Evolutionary conservation across 1,140 invertebrate genomes (phyloP).

Genomic region (Ceratina australensis): DNA sequence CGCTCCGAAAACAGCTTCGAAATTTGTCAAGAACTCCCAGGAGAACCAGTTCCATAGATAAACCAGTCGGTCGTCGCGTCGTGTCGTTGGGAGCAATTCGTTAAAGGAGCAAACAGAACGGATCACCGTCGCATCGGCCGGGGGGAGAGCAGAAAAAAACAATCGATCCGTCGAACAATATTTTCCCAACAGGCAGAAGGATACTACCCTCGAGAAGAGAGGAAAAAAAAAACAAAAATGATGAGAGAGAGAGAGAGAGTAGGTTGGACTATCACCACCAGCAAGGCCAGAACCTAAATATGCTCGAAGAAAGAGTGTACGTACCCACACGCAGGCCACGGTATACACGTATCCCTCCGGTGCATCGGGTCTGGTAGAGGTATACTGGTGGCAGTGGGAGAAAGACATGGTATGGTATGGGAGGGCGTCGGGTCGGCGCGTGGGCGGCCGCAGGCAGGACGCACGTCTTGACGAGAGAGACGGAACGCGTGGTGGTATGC

Average conservation of each 20-base stretch:
- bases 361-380: slow-evolving; percentile 38
- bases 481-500: slow-evolving; percentile 56
- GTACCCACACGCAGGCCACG: slow-evolving; percentile 22
- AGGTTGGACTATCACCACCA: slow-evolving; percentile 11
- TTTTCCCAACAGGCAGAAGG: not conserved
- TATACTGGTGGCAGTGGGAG: slow-evolving; percentile 52
- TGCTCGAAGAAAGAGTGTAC: slow-evolving; percentile 36
- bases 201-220: slow-evolving; percentile 4
- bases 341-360: slow-evolving; percentile 25
- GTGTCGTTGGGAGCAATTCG: not conserved
- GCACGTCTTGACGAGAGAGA: slow-evolving; percentile 70
- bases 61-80: not conserved
- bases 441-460: slow-evolving; percentile 80
- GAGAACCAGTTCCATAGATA: slow-evolving; percentile 17
- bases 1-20: not conserved
- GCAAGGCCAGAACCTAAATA: slow-evolving; percentile 24
- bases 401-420: slow-evolving; percentile 68
- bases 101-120: slow-evolving; percentile 10
- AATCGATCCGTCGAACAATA: slow-evolving; percentile 17
- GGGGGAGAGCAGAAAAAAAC: not conserved
- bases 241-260: not conserved
- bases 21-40: slow-evolving; percentile 14
- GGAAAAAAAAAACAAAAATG: too few relatives aligned
- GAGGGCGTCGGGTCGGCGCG: slow-evolving; percentile 77
- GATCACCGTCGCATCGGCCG: not conserved